Base-by-base conservation (phyloP, 2,797 vertebrate genomes). In the Lutjanus campechanus region DNA sequence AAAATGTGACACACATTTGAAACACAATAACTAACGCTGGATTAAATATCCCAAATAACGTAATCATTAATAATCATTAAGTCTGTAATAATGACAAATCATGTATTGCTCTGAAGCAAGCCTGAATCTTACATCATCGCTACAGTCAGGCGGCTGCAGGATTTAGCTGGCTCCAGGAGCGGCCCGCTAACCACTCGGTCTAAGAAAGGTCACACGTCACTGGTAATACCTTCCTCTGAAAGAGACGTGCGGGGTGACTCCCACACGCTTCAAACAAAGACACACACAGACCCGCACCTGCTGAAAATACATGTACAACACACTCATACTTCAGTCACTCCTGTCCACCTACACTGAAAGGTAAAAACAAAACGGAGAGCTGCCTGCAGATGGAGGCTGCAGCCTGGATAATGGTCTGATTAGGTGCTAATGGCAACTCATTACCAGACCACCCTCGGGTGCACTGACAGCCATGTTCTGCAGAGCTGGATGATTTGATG, bases 161-260 rank as follows among this genome's bases (percentile, higher is more conserved):
- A 79, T 68, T 76, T 40, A 9, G 65, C 60, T 29, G 19, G 58
- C 69, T 69, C 68, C 62, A 29, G 67, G 46, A 73, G 69, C 11
- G 5, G 50, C 56, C 67, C 4, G 11, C 74, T 47, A 73, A 73
- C 64, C 17, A 1, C 80, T 77, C 29, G 49, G 64, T 50, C 76
- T 69, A n/a, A 55, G 67, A 93, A 93, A 93, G 91, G 90, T 91
- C 87, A 88, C 82, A 46, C 46, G 77, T 88, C 89, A 87, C 61
- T 55, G 62, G 61, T 36, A 79, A 88, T 85, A 82, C 84, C 53
- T 68, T n/a, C 50, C 54, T 66, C 47, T 70, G 54, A 74, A 60
- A 69, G 68, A 83, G 61, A 86, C n/a, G 19, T 40, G 54, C 50
- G 43, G 41, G 74, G 67, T 78, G 53, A 76, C 74, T 79, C 73